A percentile compares a stretch with the other conserved stretches of the same genome.
Conservation (phyloP, 2,888 invertebrate genomes). For the Melanostoma scalare region DNA sequence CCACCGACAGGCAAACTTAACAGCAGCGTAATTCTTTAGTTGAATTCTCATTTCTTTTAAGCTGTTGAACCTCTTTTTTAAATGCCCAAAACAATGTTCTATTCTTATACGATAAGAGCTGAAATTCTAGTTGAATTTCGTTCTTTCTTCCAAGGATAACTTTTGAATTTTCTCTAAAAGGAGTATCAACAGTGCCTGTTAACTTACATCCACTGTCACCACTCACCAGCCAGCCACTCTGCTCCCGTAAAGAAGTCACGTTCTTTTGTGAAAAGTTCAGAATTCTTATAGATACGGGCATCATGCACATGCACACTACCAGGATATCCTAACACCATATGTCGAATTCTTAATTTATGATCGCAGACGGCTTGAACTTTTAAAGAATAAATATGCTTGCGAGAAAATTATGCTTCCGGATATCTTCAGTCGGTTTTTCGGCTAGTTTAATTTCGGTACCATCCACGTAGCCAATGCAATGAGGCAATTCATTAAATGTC, state of each 20-base stretch:
- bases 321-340: constrained; percentile 32
- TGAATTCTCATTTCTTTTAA: neutral
- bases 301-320: constrained; percentile 3
- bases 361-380: constrained; percentile 55
- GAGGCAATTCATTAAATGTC: constrained; percentile 42
- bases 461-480: constrained; percentile 58
- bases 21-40: neutral
- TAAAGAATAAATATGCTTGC: constrained; percentile 49
- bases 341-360: constrained; percentile 32
- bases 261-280: constrained; percentile 28
- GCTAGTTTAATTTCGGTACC: constrained; percentile 63
- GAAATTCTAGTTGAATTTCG: neutral
- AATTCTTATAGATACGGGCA: constrained; percentile 40
- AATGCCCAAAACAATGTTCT: neutral
- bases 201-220: constrained; percentile 38
- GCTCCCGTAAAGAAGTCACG: constrained; percentile 29
- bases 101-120: neutral
- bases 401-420: constrained; percentile 52
- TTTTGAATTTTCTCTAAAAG: neutral
- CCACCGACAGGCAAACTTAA: neutral
- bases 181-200: neutral
- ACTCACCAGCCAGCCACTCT: constrained; percentile 55
- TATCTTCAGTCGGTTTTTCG: constrained; percentile 43
- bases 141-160: neutral
- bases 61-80: neutral